Evolutionary conservation across 2,888 invertebrate species (phyloP).

Genomic region (Tiphia femorata): DNA sequence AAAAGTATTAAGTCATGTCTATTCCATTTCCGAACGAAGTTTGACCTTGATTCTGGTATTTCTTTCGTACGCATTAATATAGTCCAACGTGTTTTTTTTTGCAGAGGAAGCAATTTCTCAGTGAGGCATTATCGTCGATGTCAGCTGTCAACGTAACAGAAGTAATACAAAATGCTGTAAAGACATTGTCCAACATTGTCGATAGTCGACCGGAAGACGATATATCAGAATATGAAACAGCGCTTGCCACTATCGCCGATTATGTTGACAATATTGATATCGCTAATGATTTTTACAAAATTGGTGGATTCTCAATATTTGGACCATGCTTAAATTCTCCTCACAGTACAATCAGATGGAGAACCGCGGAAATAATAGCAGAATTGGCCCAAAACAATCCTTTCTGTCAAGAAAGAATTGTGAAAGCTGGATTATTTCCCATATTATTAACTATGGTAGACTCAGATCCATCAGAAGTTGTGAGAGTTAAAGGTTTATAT

Average conservation of each 20-base stretch:
- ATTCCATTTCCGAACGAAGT: not conserved
- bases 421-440: slow-evolving; percentile 77
- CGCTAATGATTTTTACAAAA: slow-evolving; percentile 87
- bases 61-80: not conserved
- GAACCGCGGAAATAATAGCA: slow-evolving; percentile 79
- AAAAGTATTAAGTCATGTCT: not conserved
- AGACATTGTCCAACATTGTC: slow-evolving; percentile 72
- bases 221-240: slow-evolving; percentile 73
- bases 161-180: slow-evolving; percentile 75
- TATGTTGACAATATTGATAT: slow-evolving; percentile 82
- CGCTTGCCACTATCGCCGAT: slow-evolving; percentile 78
- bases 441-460: slow-evolving; percentile 74
- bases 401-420: slow-evolving; percentile 80
- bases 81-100: slow-evolving; percentile 45
- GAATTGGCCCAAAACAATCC: slow-evolving; percentile 89
- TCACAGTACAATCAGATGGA: slow-evolving; percentile 75
- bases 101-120: slow-evolving; percentile 79
- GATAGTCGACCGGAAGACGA: slow-evolving; percentile 71
- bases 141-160: slow-evolving; percentile 80
- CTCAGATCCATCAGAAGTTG: slow-evolving; percentile 71
- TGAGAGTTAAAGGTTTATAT: slow-evolving; percentile 79
- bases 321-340: slow-evolving; percentile 76
- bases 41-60: not conserved
- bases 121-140: slow-evolving; percentile 78
- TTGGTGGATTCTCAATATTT: slow-evolving; percentile 85